Base-by-base conservation (phyloP, 2,888 invertebrate genomes). In the Zaprionus obscuricornis region DNA sequence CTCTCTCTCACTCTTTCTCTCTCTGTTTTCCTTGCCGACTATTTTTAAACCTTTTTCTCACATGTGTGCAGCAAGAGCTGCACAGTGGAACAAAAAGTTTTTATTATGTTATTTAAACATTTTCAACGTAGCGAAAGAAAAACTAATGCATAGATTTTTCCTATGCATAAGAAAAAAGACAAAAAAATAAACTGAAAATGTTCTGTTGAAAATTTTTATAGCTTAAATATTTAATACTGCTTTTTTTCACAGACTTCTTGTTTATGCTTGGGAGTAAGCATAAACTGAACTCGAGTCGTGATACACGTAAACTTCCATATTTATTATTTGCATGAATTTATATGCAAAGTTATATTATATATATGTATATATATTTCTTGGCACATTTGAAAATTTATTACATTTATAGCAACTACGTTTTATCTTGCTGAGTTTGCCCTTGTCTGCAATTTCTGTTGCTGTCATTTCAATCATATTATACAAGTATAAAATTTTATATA, bases 391-490 rank as follows among this genome's bases (percentile, higher is more conserved):
- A 43, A 42, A 66, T 67, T 67, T 46, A 69, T 66, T 39, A 51
- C 46, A 46, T 59, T 57, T 50, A 56, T 57, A 54, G 58, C 51
- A 17, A 49, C 29, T 54, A 43, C 42, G 10, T 43, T 33, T 64
- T 22, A 47, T 47, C 24, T 34, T 20, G 40, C 27, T 40, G 3
- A 22, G 8, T 16, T 33, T 70, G 66, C 50, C 79, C 84, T 71
- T 83, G 76, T 75, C 65, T 59, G 76, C 57, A 79, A 55, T 63
- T 82, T 74, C 58, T 51, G 59, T 40, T 59, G 34, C 57, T 66
- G 81, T 40, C 79, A 72, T 83, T 79, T 79, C 68, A 83, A 77
- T 72, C 64, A 76, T 72, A 64, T 10, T 37, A 8, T 16, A 56
- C 66, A 43, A 40, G 58, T 56, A 57, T 20, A 34, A 43, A 31